Evolutionary conservation across 2,797 vertebrate species (phyloP).

Genomic region (Dallia pectoralis): DNA sequence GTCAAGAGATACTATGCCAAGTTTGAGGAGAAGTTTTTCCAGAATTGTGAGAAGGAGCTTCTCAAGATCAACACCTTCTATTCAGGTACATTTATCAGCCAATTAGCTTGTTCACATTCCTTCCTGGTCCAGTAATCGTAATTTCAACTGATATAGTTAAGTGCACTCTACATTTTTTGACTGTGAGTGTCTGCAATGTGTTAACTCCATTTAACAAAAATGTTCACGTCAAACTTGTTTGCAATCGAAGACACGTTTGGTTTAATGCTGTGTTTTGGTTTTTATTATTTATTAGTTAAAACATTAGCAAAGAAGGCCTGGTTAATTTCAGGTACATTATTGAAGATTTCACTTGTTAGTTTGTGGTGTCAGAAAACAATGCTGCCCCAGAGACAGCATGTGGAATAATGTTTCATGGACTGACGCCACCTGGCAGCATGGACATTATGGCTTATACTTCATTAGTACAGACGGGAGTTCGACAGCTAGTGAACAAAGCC

Average conservation of each 20-base stretch:
- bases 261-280: neutral
- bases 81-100: conserved; percentile 82
- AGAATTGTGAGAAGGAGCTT: conserved; percentile 95
- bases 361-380: neutral
- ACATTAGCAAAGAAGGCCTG: neutral
- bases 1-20: conserved; percentile 96
- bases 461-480: neutral
- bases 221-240: neutral
- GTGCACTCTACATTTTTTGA: neutral
- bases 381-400: neutral
- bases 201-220: neutral
- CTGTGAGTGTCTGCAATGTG: neutral
- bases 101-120: too few relatives aligned
- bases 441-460: neutral
- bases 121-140: too few relatives aligned
- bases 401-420: neutral
- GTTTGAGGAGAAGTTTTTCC: conserved; percentile 97
- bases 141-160: too few relatives aligned
- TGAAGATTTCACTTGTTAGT: neutral
- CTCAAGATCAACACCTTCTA: conserved; percentile 99
- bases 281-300: neutral
- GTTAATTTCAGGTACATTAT: neutral
- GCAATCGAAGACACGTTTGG: neutral
- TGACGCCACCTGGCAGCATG: neutral
- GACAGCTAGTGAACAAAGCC: neutral